A percentile compares a stretch with the other conserved stretches of the same genome.
These are phyloP conservation scores for Aplidium turbinatum DNA, from an alignment of 23 tunicate genomes.

Conservation along the genomic window DNA sequence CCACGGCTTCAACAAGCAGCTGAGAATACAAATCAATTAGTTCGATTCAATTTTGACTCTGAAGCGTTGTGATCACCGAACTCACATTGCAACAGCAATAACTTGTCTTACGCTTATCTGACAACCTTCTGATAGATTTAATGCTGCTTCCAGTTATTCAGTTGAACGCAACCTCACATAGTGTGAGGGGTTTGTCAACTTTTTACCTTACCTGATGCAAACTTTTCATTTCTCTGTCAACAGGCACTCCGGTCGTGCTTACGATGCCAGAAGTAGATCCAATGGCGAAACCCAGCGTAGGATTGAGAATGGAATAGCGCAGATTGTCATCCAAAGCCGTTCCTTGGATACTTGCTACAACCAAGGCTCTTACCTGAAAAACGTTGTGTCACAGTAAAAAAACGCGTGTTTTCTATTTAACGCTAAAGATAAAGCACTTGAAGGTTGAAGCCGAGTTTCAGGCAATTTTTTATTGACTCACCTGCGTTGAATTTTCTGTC, in stretches of 20 bases:
- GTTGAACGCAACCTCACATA: too few relatives aligned
- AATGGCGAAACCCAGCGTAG: constrained; percentile 39
- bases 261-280: constrained; percentile 52
- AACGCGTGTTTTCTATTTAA: background rate
- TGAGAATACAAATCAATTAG: constrained; percentile 6
- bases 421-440: background rate
- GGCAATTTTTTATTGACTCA: too few relatives aligned
- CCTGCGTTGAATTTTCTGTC: constrained; percentile 45
- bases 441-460: too few relatives aligned
- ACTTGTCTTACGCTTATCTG: background rate
- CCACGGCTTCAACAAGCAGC: constrained; percentile 44
- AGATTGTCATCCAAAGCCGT: constrained; percentile 35
- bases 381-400: background rate
- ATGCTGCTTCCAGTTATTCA: too few relatives aligned
- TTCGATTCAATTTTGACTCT: too few relatives aligned
- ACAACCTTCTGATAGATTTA: too few relatives aligned
- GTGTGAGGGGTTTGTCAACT: too few relatives aligned
- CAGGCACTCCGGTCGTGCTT: constrained; percentile 37
- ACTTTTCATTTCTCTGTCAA: constrained; percentile 44
- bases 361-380: background rate
- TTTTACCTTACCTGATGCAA: constrained; percentile 4
- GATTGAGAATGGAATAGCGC: constrained; percentile 39
- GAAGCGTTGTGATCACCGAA: too few relatives aligned
- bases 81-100: background rate
- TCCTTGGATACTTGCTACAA: constrained; percentile 1